Base-by-base conservation (phyloP, 2,113 vertebrate genomes). In the Oenanthe melanoleuca region DNA sequence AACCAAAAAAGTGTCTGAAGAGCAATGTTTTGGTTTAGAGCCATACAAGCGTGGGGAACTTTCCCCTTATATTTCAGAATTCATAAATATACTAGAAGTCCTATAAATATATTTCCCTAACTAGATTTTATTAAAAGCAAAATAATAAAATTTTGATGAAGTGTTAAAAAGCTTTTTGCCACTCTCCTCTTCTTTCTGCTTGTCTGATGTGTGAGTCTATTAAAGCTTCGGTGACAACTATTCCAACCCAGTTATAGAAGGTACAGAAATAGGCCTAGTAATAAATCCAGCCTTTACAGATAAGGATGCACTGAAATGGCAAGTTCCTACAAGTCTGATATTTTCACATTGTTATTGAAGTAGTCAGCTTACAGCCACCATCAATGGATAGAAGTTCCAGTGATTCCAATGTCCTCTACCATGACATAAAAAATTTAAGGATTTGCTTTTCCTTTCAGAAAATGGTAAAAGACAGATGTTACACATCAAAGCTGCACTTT, bases 111-210 rank as follows among this genome's bases (percentile, higher is more conserved):
- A 69, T 81, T 87, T 87, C 57, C n/a, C 37, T 82, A 87, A 81
- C 53, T 61, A 65, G 31, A 61, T 65, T 87, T 92, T 85, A 93
- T 91, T 95, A 87, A 85, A 85, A 95, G 78, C 57, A 79, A 92
- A 92, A 69, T 79, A 93, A 86, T 91, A 79, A 86, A 75, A 50
- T 72, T 84, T 87, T 92, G 37, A 93, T 89, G 65, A 89, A 84
- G 61, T 47, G 80, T 79, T 92, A 60, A 93, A 95, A 92, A 55
- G 44, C 69, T 94, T 94, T 94, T 91, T 79, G 65, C 89, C 89
- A 75, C 69, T 92, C 16, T 80, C 14, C 10, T 86, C 26, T 74
- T 14, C n/a, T 59, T 92, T 85, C 80, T 86, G 65, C 86, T 81
- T 79, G 61, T 75, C 80, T 95, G 66, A 94, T 23, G 12, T 69